These are phyloP conservation scores for Pan paniscus DNA, from an alignment of 2,113 vertebrate genomes.

Conservation along the genomic window DNA sequence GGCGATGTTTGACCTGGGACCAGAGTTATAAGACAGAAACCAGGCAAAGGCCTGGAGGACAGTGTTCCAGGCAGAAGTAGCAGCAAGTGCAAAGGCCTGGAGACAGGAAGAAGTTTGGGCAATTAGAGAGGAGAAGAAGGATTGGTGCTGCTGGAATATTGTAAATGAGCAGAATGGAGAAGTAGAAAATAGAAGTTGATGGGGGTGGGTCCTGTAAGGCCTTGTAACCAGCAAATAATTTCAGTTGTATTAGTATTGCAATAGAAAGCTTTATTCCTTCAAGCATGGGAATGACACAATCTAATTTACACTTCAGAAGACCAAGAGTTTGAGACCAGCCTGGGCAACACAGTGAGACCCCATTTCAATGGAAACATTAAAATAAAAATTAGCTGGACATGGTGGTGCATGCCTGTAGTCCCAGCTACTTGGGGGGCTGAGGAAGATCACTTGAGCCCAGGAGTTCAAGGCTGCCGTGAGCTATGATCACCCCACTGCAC, in stretches of 20 bases:
- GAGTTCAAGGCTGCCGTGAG: too few relatives aligned
- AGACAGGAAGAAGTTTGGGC: not conserved
- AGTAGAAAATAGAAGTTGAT: not conserved
- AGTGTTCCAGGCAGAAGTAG: not conserved
- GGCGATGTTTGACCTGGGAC: not conserved
- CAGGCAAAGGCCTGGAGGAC: not conserved
- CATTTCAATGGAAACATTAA: too few relatives aligned
- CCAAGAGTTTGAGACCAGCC: too few relatives aligned
- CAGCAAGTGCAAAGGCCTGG: not conserved
- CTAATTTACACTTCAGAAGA: not conserved
- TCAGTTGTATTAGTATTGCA: not conserved
- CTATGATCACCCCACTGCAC: too few relatives aligned
- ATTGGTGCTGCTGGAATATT: accelerated
- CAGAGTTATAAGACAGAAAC: not conserved
- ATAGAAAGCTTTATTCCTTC: not conserved
- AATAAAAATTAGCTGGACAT: too few relatives aligned
- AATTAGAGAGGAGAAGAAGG: not conserved
- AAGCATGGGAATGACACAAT: not conserved
- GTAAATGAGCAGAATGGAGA: not conserved
- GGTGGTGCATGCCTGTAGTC: too few relatives aligned
- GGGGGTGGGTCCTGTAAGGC: not conserved
- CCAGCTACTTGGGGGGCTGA: too few relatives aligned
- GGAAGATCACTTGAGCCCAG: too few relatives aligned
- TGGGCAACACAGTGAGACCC: too few relatives aligned
- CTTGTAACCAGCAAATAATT: not conserved